Evolutionary conservation across 1,140 invertebrate species (phyloP), one percentile per base, ranked within the genome.

Genomic region (Penaeus japonicus): DNA sequence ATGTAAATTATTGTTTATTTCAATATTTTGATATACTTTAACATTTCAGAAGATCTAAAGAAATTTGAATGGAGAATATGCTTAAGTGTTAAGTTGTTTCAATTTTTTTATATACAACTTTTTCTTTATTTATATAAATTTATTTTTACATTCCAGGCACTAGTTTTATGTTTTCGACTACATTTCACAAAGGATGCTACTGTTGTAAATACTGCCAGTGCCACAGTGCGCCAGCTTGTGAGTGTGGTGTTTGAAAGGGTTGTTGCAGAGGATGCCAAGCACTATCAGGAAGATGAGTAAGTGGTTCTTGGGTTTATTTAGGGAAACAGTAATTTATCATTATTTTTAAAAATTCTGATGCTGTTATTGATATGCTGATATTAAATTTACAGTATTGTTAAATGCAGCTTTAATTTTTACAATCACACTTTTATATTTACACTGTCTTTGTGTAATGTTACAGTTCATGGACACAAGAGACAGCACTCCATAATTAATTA

Each of bases 171-270:
- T 93, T 98, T 99, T 92, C 95, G 98, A 15, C 94, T 99, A 89
- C 97, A 99, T 92, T 97, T 98, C 91, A 96, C 97, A 12, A 97
- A 98, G 94, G 96, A 99, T 94, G 95, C 96, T 32, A 98, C 96
- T 84, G 98, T 97, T 65, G 97, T 97, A 47, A 99, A 99, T 92
- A 98, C 98, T 70, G 98, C 98, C 4, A 98, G 98, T 39, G 99
- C 99, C 18, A 99, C 98, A 35, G 97, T 99, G 5, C 94, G 98
- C 73, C 99, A 99, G 92, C 93, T 99, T 70, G 98, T 99, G n/a
- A 97, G 97, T 65, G 93, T 98, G 70, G 97, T 99, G 0, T 99
- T 99, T 94, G 99, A 99, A 92, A 93, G 98, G 85, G 97, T 98
- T 22, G 94, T 97, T 47, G 92, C 92, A n/a, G 94, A 95, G 91